Conservation (phyloP, 1,140 invertebrate genomes). For the Pectinophora gossypiella region DNA sequence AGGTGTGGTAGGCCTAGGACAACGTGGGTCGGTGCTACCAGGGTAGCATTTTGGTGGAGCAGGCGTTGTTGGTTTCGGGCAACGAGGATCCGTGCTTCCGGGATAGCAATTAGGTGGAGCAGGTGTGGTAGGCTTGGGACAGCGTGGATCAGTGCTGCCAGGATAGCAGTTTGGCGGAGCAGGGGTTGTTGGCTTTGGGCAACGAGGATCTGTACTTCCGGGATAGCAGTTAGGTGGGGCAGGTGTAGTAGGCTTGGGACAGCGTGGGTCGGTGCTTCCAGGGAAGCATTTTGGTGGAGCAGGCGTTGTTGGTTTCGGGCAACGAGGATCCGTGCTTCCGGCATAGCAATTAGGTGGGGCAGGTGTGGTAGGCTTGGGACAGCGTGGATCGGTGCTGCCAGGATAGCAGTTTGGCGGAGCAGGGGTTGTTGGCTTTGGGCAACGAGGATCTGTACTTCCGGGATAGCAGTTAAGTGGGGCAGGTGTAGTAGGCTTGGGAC, state of each 20-base stretch:
- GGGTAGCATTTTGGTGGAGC: slow-evolving; percentile 12
- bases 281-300: slow-evolving; percentile 75
- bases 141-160: slow-evolving; percentile 51
- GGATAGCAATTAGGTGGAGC: slow-evolving; percentile 46
- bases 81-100: slow-evolving; percentile 50
- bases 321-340: slow-evolving; percentile 46
- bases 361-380: slow-evolving; percentile 21
- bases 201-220: slow-evolving; percentile 47
- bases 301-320: slow-evolving; percentile 29
- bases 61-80: slow-evolving; percentile 21
- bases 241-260: slow-evolving; percentile 53
- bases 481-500: slow-evolving; percentile 25
- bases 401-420: slow-evolving; percentile 25
- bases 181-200: slow-evolving; percentile 22
- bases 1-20: slow-evolving; percentile 28
- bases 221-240: slow-evolving; percentile 33
- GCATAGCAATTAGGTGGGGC: slow-evolving; percentile 27
- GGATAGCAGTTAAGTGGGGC: slow-evolving; percentile 26
- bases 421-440: slow-evolving; percentile 49
- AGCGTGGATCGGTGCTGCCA: slow-evolving; percentile 46
- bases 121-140: slow-evolving; percentile 29
- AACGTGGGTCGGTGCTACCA: slow-evolving; percentile 45
- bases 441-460: slow-evolving; percentile 34
- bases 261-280: slow-evolving; percentile 77
- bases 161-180: slow-evolving; percentile 34